Percentiles rank a stretch among this genome's conserved stretches.
Evolutionary conservation across 2,797 vertebrate species (phyloP).

Genomic region (Loris lydekkerianus): DNA sequence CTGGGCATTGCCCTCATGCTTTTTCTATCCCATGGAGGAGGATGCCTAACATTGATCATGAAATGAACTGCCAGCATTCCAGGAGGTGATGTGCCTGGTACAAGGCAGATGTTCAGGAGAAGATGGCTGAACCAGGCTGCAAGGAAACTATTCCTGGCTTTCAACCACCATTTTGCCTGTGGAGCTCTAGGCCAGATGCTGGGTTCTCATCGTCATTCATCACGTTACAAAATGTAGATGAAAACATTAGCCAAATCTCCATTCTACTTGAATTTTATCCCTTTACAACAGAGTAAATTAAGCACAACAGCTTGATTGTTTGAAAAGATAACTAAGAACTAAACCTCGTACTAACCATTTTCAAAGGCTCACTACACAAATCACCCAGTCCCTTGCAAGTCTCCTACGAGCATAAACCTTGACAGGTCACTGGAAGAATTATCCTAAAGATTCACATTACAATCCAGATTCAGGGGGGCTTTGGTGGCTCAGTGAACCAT

Average conservation of each 20-base stretch:
- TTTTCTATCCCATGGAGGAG: not conserved
- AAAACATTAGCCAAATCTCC: slow-evolving; percentile 73
- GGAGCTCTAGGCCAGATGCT: not conserved
- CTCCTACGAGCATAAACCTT: slow-evolving; percentile 84
- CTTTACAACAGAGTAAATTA: slow-evolving; percentile 84
- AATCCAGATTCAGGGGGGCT: slow-evolving; percentile 81
- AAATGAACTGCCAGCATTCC: not conserved
- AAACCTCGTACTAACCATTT: slow-evolving; percentile 85
- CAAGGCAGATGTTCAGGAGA: not conserved
- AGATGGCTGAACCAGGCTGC: not conserved
- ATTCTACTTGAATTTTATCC: slow-evolving; percentile 63
- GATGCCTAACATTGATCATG: not conserved
- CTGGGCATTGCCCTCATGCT: not conserved
- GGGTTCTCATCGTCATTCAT: not conserved
- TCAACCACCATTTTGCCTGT: not conserved
- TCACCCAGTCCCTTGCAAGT: slow-evolving; percentile 83
- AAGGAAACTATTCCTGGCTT: not conserved
- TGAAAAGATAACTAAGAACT: slow-evolving; percentile 85
- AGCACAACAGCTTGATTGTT: slow-evolving; percentile 84
- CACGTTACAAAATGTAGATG: slow-evolving; percentile 56
- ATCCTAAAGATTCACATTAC: slow-evolving; percentile 90
- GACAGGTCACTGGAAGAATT: slow-evolving; percentile 87
- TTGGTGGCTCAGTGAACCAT: slow-evolving; percentile 37
- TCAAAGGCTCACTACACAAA: slow-evolving; percentile 86
- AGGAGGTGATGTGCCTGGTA: not conserved